These are phyloP conservation scores for Ceramica pisi DNA, from an alignment of 2,888 invertebrate species.

Conservation along the genomic window DNA sequence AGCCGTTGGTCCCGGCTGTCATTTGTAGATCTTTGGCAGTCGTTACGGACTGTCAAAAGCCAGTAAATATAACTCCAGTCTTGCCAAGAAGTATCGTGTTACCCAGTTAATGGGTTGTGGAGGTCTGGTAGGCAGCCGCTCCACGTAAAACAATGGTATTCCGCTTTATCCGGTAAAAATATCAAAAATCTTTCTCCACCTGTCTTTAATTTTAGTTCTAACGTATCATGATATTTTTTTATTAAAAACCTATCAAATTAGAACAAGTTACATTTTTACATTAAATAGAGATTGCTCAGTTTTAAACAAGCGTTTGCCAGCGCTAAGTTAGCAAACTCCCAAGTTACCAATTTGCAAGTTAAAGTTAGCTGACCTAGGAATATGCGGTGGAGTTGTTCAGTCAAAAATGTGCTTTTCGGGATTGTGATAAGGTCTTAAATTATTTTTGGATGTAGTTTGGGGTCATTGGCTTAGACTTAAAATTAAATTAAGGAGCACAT, in stretches of 20 bases:
- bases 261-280: slow-evolving; percentile 5
- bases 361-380: slow-evolving; percentile 38
- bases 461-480: not conserved
- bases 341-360: slow-evolving; percentile 39
- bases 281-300: not conserved
- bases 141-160: no score
- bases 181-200: not conserved
- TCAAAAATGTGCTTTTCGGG: slow-evolving; percentile 1
- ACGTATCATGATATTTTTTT: no score
- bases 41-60: no score
- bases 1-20: not conserved
- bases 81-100: no score
- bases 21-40: no score
- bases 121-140: no score
- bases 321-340: slow-evolving; percentile 19
- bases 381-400: slow-evolving; percentile 1
- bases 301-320: slow-evolving; percentile 25
- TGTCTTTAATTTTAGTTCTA: no score
- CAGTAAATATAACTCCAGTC: no score
- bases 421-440: not conserved
- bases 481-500: no score
- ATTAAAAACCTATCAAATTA: not conserved
- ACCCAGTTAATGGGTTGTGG: no score
- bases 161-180: not conserved
- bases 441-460: not conserved